Conservation (phyloP, 2,888 invertebrate species). For the Meliscaeva auricollis region DNA sequence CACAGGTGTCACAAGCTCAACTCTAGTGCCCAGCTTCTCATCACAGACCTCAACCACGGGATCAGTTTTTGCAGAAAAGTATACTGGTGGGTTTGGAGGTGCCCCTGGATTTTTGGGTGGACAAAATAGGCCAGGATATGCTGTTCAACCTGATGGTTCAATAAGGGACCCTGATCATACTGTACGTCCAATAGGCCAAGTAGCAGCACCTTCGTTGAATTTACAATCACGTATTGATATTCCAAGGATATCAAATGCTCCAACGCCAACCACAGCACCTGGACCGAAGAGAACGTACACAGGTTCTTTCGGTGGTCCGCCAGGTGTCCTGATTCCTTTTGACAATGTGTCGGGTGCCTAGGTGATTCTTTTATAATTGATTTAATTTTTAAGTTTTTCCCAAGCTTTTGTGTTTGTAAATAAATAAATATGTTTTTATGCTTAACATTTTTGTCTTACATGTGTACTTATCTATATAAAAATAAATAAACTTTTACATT, state of each 20-base stretch:
- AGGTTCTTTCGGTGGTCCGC: slow-evolving; percentile 83
- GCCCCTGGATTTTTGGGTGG: slow-evolving; percentile 78
- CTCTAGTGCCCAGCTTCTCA: neutral
- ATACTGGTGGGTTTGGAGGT: slow-evolving; percentile 82
- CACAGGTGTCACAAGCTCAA: slow-evolving; percentile 53
- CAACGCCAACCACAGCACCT: neutral
- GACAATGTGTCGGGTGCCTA: slow-evolving; percentile 79
- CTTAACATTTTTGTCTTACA: too few species aligned
- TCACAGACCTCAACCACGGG: neutral
- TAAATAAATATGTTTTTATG: slow-evolving; percentile 17
- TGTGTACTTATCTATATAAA: too few species aligned
- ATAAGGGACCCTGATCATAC: slow-evolving; percentile 75
- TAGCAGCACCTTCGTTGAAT: neutral
- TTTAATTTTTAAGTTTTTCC: slow-evolving; percentile 25
- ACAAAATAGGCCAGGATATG: slow-evolving; percentile 77
- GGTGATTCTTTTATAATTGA: neutral
- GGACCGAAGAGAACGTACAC: slow-evolving; percentile 71
- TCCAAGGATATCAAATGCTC: neutral
- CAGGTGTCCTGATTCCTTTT: slow-evolving; percentile 82
- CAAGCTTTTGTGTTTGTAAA: slow-evolving; percentile 50
- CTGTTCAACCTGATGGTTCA: slow-evolving; percentile 77
- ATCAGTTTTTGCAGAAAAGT: slow-evolving; percentile 77
- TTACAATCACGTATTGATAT: slow-evolving; percentile 19
- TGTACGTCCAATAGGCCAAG: slow-evolving; percentile 45
- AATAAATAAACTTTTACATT: too few species aligned